Evolutionary conservation across 1,140 invertebrate genomes (phyloP).

Genomic region (Himalopsyche phryganea): DNA sequence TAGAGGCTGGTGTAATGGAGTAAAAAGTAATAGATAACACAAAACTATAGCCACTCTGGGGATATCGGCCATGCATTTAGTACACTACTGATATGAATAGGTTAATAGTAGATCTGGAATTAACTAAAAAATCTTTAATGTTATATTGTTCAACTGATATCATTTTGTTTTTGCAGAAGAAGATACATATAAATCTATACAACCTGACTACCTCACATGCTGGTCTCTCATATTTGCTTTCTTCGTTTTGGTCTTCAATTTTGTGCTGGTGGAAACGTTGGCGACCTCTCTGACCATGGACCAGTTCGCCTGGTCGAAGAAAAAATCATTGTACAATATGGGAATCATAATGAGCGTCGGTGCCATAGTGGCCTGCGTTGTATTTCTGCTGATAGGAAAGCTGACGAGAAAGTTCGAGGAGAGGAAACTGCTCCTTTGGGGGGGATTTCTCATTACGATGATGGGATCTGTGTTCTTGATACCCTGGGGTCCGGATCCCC

Average conservation of each 20-base stretch:
- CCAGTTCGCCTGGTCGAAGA: slow-evolving; percentile 83
- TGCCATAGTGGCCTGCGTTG: slow-evolving; percentile 68
- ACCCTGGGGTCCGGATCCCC: slow-evolving; percentile 69
- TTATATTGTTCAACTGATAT: not conserved
- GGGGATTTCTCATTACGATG: slow-evolving; percentile 76
- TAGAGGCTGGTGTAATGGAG: no score
- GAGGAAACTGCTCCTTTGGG: slow-evolving; percentile 71
- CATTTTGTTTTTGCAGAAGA: slow-evolving; percentile 54
- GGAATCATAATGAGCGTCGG: slow-evolving; percentile 77
- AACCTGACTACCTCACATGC: slow-evolving; percentile 73
- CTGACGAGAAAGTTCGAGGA: slow-evolving; percentile 72
- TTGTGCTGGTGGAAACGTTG: slow-evolving; percentile 84
- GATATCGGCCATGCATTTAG: no score
- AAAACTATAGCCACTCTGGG: no score
- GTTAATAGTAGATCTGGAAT: no score
- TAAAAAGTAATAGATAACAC: no score
- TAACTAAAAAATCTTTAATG: no score
- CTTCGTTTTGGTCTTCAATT: slow-evolving; percentile 84
- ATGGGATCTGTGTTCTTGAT: slow-evolving; percentile 70
- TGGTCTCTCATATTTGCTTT: slow-evolving; percentile 77
- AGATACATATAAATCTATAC: slow-evolving; percentile 67
- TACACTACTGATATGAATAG: no score
- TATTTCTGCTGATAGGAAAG: slow-evolving; percentile 68
- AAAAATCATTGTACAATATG: slow-evolving; percentile 74
- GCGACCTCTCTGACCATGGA: slow-evolving; percentile 84